These are phyloP conservation scores for Drosophila maculinotata DNA, from an alignment of 2,888 invertebrate genomes.

Conservation along the genomic window DNA sequence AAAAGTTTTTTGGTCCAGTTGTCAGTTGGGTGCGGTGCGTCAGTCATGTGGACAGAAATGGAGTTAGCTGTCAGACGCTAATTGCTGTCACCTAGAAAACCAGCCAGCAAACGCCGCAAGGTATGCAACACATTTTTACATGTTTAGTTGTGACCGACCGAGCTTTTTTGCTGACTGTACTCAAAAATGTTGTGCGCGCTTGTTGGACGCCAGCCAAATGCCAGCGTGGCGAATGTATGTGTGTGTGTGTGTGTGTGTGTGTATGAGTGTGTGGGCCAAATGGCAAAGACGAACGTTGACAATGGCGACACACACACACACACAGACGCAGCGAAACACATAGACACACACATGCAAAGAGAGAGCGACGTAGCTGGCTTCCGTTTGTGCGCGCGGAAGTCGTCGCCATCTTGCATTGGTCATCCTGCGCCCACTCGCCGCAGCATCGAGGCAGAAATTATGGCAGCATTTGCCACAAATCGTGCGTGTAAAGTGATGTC, in stretches of 20 bases:
- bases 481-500: slow-evolving; percentile 81
- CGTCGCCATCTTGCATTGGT: slow-evolving; percentile 79
- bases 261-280: slow-evolving; percentile 55
- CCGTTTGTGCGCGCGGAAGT: slow-evolving; percentile 77
- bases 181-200: slow-evolving; percentile 65
- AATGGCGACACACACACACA: slow-evolving; percentile 53
- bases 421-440: slow-evolving; percentile 77
- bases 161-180: slow-evolving; percentile 77
- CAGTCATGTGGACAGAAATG: slow-evolving; percentile 21
- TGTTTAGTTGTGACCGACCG: slow-evolving; percentile 13
- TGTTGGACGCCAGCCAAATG: slow-evolving; percentile 67
- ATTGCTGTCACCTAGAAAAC: slow-evolving; percentile 48
- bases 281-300: slow-evolving; percentile 70
- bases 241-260: slow-evolving; percentile 24
- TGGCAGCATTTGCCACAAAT: slow-evolving; percentile 80
- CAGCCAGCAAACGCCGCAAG: slow-evolving; percentile 43
- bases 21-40: slow-evolving; percentile 9
- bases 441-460: slow-evolving; percentile 71
- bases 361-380: slow-evolving; percentile 67
- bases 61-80: slow-evolving; percentile 40
- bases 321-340: slow-evolving; percentile 5
- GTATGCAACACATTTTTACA: slow-evolving; percentile 48
- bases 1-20: slow-evolving; percentile 21
- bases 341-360: slow-evolving; percentile 10
- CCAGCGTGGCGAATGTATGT: slow-evolving; percentile 29